Percentiles rank a stretch among this genome's conserved stretches.
Evolutionary conservation across 2,888 invertebrate species (phyloP).

Genomic region (Halocaridina rubra): DNA sequence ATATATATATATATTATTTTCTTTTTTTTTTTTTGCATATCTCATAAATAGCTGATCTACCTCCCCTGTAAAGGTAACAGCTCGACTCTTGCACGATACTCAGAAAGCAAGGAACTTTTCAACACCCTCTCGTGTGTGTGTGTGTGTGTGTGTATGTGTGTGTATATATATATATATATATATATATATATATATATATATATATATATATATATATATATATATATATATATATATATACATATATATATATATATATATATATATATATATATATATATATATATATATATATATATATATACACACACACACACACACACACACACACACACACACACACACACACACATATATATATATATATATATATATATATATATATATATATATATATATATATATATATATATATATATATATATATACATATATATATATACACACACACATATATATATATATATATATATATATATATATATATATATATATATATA

Average conservation of each 20-base stretch:
- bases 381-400: constrained; percentile 1
- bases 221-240: constrained; percentile 11
- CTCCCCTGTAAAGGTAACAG: no score
- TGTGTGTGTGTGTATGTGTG: no score
- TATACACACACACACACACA: constrained; percentile 12
- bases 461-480: not conserved
- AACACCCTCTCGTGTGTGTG: no score
- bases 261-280: constrained; percentile 16
- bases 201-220: not conserved
- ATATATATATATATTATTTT: no score
- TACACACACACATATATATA: not conserved
- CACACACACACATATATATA: not conserved
- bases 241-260: constrained; percentile 16
- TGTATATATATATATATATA: no score
- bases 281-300: constrained; percentile 7
- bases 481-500: not conserved
- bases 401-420: constrained; percentile 14
- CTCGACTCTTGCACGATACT: no score
- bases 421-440: not conserved
- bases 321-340: constrained; percentile 14
- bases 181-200: no score
- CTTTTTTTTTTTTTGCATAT: no score
- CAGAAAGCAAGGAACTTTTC: no score
- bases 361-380: not conserved
- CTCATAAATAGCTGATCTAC: no score